phyloP scores from a whole-genome alignment of 2,113 vertebrate genomes.

The Pantherophis guttatus region DNA sequence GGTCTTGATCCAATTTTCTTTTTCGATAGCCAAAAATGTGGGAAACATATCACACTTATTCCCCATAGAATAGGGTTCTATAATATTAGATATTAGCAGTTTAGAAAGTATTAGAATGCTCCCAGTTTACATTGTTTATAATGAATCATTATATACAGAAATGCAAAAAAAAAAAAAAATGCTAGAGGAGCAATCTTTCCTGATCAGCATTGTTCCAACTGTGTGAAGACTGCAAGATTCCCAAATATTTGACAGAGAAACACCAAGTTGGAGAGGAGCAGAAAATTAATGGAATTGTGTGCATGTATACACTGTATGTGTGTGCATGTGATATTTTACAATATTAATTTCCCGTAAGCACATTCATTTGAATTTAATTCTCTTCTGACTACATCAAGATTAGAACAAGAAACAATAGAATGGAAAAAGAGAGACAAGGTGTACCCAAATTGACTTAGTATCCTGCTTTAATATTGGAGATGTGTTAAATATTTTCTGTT shows the following conservation, averaged over 20 bases:
- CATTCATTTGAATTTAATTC: not conserved
- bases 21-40: not conserved
- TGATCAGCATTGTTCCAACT: not conserved
- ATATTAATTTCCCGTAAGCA: not conserved
- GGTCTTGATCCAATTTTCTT: not conserved
- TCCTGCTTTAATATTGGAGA: not conserved
- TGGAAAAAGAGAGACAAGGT: not conserved
- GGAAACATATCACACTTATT: not conserved
- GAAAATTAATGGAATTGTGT: not conserved
- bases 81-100: not conserved
- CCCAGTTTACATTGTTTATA: not conserved
- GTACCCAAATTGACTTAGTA: not conserved
- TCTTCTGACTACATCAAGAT: not conserved
- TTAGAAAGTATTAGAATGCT: not conserved
- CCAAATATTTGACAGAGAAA: not conserved
- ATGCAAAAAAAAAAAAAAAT: not conserved
- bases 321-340: not conserved
- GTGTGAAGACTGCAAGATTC: not conserved
- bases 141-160: not conserved
- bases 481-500: not conserved
- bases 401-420: not conserved
- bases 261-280: not conserved
- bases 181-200: not conserved
- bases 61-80: not conserved
- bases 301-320: too few species aligned